Conservation (phyloP, 2,888 invertebrate genomes). For the Spisula solida region DNA sequence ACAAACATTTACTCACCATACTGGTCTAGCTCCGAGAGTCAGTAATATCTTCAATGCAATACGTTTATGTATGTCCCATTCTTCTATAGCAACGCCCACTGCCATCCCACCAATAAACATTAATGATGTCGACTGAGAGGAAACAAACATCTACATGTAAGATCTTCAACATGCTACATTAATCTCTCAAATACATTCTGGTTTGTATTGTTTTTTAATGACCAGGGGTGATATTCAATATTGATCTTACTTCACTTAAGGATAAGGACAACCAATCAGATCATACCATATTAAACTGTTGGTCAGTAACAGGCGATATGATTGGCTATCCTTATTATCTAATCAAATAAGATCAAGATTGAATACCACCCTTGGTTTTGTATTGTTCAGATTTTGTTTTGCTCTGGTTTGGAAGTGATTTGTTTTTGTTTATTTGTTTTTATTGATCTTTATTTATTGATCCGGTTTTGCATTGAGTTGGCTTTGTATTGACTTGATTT, state of each 20-base stretch:
- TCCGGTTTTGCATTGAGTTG: background rate
- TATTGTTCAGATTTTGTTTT: background rate
- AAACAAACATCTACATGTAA: background rate
- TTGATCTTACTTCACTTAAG: too few species aligned
- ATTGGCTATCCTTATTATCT: too few species aligned
- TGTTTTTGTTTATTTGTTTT: too few species aligned
- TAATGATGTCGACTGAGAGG: conserved; percentile 82
- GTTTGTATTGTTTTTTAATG: too few species aligned
- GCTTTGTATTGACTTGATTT: background rate
- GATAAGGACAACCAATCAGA: too few species aligned
- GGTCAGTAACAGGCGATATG: too few species aligned
- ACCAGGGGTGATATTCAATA: too few species aligned
- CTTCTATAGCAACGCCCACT: conserved; percentile 96
- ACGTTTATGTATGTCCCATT: conserved; percentile 95
- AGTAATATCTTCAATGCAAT: conserved; percentile 94
- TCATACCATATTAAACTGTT: too few species aligned
- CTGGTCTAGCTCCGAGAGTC: conserved; percentile 87
- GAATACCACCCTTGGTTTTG: background rate
- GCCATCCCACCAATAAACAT: conserved; percentile 92
- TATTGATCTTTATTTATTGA: background rate
- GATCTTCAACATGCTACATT: background rate
- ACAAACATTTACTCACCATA: conserved; percentile 65
- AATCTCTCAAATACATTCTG: too few species aligned
- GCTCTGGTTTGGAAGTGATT: too few species aligned
- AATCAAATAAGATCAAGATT: too few species aligned